A percentile compares a stretch with the other conserved stretches of the same genome.
Conservation (phyloP, 2,113 vertebrate genomes). For the Trematocara nigrifrons region DNA sequence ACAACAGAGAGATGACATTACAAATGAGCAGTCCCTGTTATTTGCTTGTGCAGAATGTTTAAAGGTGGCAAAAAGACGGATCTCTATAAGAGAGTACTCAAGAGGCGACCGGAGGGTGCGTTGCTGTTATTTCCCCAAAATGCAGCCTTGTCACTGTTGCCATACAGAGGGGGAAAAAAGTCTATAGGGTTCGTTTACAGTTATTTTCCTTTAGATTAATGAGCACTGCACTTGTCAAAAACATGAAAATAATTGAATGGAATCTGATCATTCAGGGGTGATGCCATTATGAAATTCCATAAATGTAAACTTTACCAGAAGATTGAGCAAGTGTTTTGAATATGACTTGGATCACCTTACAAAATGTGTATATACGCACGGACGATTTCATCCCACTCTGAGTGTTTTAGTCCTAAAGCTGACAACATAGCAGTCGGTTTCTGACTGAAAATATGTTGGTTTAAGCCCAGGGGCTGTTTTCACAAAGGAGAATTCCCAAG, state of each 20-base stretch:
- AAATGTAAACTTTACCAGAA: rapidly evolving
- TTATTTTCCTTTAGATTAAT: background rate
- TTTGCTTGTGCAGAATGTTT: background rate
- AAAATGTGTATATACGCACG: too few relatives aligned
- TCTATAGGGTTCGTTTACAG: background rate
- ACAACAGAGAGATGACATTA: background rate
- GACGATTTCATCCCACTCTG: background rate
- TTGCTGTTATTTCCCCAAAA: background rate
- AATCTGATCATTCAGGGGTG: background rate
- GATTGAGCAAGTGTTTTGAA: background rate
- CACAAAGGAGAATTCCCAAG: background rate
- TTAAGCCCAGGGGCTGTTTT: background rate
- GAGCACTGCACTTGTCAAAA: background rate
- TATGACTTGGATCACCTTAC: too few relatives aligned
- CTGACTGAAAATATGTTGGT: background rate
- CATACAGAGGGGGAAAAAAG: background rate
- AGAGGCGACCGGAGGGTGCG: background rate
- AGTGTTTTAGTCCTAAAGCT: background rate
- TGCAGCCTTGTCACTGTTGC: too few relatives aligned
- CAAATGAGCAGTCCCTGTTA: background rate
- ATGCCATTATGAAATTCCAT: background rate
- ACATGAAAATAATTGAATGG: background rate
- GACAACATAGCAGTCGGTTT: background rate
- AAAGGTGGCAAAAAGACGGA: background rate
- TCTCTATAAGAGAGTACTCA: background rate